Evolutionary conservation across 2,113 vertebrate species (phyloP).

Genomic region (Tetrax tetrax): DNA sequence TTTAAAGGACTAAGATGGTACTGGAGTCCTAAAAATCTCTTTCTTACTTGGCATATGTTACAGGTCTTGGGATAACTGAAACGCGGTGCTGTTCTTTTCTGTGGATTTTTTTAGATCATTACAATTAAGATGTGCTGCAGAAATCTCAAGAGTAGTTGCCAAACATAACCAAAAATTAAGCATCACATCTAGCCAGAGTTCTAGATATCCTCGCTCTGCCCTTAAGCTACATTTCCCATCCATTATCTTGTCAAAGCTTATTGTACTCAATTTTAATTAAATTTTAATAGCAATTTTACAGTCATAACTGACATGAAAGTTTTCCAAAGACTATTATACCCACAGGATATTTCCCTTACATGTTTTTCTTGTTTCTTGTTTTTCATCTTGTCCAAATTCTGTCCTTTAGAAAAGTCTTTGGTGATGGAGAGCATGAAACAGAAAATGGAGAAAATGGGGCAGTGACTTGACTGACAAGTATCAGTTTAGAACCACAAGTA

Average conservation of each 20-base stretch:
- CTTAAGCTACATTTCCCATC: neutral
- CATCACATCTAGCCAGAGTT: neutral
- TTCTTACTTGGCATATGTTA: neutral
- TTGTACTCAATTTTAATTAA: slow-evolving; percentile 73
- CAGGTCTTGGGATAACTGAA: neutral
- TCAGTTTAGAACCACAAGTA: neutral
- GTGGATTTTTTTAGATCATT: neutral
- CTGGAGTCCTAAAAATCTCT: neutral
- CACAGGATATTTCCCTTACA: slow-evolving; percentile 21
- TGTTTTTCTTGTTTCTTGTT: slow-evolving; percentile 25
- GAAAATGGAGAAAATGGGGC: neutral
- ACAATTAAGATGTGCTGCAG: slow-evolving; percentile 15
- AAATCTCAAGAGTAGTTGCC: neutral
- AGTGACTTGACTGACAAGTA: neutral
- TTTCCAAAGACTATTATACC: slow-evolving; percentile 52
- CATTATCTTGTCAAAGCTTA: slow-evolving; percentile 54
- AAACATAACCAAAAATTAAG: slow-evolving; percentile 3
- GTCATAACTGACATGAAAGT: slow-evolving; percentile 50
- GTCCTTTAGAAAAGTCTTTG: slow-evolving; percentile 38
- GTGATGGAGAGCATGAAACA: slow-evolving; percentile 5
- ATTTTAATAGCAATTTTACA: slow-evolving; percentile 42
- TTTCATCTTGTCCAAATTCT: slow-evolving; percentile 7
- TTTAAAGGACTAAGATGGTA: neutral
- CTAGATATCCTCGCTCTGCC: neutral
- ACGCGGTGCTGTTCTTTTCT: neutral